Percentiles rank a stretch among this genome's conserved stretches.
phyloP scores from a whole-genome alignment of 2,888 invertebrate species.

The Phalera bucephala region DNA sequence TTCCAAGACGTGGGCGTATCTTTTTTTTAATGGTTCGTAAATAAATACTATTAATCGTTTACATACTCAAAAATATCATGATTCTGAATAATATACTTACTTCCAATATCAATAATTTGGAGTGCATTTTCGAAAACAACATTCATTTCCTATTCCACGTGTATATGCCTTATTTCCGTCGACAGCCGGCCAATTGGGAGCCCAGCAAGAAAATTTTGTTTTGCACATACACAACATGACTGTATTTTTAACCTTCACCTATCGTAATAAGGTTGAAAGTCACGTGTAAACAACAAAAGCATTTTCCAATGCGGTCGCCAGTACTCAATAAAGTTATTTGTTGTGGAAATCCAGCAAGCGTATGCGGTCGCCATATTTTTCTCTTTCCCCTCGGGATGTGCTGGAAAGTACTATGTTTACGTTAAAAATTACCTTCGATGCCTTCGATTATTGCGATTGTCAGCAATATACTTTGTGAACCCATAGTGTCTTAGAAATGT shows the following conservation, averaged over 20 bases:
- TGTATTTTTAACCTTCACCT: constrained; percentile 16
- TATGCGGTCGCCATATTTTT: constrained; percentile 45
- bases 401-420: constrained; percentile 29
- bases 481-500: background rate
- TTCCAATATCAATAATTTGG: too few relatives aligned
- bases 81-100: too few relatives aligned
- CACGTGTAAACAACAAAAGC: constrained; percentile 6
- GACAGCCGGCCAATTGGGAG: constrained; percentile 35
- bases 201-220: constrained; percentile 29
- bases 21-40: too few relatives aligned
- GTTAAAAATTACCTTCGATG: constrained; percentile 23
- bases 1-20: too few relatives aligned
- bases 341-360: constrained; percentile 36
- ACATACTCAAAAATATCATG: too few relatives aligned
- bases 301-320: constrained; percentile 19
- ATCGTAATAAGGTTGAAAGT: constrained; percentile 18
- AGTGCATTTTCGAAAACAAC: constrained; percentile 26
- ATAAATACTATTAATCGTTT: too few relatives aligned
- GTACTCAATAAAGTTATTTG: constrained; percentile 42
- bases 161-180: constrained; percentile 48
- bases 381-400: constrained; percentile 36
- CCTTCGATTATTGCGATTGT: background rate
- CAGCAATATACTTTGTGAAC: background rate
- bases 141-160: constrained; percentile 35
- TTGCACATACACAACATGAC: constrained; percentile 9